Percentiles rank a stretch among this genome's conserved stretches.
Evolutionary conservation across 2,888 invertebrate species (phyloP).

Genomic region (Eupithecia tripunctaria): DNA sequence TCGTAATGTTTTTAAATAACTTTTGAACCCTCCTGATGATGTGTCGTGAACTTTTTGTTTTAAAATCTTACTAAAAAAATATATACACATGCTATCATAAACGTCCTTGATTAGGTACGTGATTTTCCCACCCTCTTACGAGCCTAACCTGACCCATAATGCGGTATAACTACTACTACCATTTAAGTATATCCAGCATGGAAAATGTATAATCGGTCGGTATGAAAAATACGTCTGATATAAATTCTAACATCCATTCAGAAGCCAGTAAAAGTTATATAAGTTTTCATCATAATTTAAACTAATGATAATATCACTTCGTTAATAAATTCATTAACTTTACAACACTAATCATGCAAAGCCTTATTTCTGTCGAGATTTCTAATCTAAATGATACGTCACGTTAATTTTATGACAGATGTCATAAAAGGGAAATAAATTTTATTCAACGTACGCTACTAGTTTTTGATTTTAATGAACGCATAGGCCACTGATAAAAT

Average conservation of each 20-base stretch:
- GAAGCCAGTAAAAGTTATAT: neutral
- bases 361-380: constrained; percentile 2
- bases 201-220: neutral
- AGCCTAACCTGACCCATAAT: too few species aligned
- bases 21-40: too few species aligned
- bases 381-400: neutral
- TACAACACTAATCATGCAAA: constrained; percentile 2
- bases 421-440: constrained; percentile 8
- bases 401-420: neutral
- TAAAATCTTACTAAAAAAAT: too few species aligned
- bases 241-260: neutral
- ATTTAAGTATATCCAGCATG: neutral
- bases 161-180: too few species aligned
- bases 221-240: too few species aligned
- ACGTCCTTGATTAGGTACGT: too few species aligned
- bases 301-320: neutral
- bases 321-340: constrained; percentile 6
- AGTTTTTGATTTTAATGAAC: neutral
- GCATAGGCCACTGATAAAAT: neutral
- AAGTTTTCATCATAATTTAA: neutral
- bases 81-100: too few species aligned
- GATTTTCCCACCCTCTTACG: too few species aligned
- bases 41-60: too few species aligned
- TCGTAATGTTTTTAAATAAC: too few species aligned
- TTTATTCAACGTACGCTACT: neutral